Percentiles rank a stretch among this genome's conserved stretches.
Evolutionary conservation across 1,140 invertebrate species (phyloP).

Genomic region (Cherax destructor): DNA sequence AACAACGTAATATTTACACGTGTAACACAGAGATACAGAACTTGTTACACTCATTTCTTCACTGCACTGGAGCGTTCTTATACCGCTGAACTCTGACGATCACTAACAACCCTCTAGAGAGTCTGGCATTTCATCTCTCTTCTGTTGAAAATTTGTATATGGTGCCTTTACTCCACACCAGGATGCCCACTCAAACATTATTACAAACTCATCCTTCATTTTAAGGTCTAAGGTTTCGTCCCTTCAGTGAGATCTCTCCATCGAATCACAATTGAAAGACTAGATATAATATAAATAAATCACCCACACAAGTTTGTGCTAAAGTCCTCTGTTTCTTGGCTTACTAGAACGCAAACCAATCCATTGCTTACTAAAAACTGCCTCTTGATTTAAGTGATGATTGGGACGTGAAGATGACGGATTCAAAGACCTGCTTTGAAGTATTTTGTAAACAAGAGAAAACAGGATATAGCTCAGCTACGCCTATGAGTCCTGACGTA

Average conservation of each 20-base stretch:
- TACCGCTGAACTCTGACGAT: no score
- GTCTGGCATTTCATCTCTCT: no score
- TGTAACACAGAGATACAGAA: no score
- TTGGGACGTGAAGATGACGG: neutral
- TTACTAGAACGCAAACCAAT: slow-evolving; percentile 55
- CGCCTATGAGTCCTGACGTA: neutral
- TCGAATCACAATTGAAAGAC: slow-evolving; percentile 33
- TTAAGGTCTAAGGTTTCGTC: no score
- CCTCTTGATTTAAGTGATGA: neutral
- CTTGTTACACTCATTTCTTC: neutral
- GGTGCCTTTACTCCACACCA: neutral
- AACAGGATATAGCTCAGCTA: slow-evolving; percentile 11
- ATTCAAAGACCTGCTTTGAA: slow-evolving; percentile 61
- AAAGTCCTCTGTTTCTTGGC: neutral
- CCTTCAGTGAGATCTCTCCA: neutral
- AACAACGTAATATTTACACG: no score
- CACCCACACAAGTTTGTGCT: slow-evolving; percentile 3
- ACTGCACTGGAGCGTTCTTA: no score
- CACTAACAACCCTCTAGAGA: no score
- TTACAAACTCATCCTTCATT: neutral
- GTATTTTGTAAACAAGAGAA: neutral
- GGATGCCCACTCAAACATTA: neutral
- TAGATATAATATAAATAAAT: slow-evolving; percentile 8
- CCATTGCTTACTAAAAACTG: neutral
- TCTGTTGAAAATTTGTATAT: neutral